Percentiles rank a stretch among this genome's conserved stretches.
These are phyloP conservation scores for Pollimyrus isidori DNA, from an alignment of 2,113 vertebrate genomes.

Conservation along the genomic window DNA sequence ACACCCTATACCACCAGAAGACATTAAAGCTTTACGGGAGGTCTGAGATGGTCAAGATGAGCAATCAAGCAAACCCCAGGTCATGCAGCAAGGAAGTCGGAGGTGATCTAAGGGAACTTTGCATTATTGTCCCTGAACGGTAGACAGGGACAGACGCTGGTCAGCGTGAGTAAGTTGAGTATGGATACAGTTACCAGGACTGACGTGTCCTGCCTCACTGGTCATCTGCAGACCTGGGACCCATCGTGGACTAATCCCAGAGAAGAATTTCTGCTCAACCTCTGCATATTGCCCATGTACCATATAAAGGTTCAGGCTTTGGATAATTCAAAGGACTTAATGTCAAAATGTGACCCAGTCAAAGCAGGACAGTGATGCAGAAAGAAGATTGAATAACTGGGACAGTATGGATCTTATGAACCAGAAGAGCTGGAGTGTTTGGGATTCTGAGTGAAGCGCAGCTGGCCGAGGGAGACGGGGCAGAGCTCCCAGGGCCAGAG, in stretches of 20 bases:
- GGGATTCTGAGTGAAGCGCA: not conserved
- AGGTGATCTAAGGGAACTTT: not conserved
- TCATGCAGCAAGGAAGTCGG: not conserved
- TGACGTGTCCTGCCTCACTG: not conserved
- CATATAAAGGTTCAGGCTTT: not conserved
- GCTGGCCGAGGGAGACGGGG: not conserved
- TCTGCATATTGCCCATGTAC: not conserved
- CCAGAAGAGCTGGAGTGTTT: not conserved
- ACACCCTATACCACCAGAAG: not conserved
- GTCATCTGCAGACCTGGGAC: not conserved
- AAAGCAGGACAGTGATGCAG: not conserved
- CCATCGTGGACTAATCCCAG: not conserved
- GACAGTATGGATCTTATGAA: not conserved
- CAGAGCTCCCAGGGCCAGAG: not conserved
- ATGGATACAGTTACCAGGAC: not conserved
- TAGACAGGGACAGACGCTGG: not conserved
- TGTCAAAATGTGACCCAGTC: not conserved
- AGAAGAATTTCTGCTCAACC: not conserved
- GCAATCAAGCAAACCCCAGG: not conserved
- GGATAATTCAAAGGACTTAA: not conserved
- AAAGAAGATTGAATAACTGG: not conserved
- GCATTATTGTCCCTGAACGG: not conserved
- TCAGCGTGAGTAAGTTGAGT: not conserved
- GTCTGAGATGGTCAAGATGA: not conserved
- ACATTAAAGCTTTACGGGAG: not conserved